Conservation (phyloP, 2,888 invertebrate genomes). For the Ptilodon capucinus region DNA sequence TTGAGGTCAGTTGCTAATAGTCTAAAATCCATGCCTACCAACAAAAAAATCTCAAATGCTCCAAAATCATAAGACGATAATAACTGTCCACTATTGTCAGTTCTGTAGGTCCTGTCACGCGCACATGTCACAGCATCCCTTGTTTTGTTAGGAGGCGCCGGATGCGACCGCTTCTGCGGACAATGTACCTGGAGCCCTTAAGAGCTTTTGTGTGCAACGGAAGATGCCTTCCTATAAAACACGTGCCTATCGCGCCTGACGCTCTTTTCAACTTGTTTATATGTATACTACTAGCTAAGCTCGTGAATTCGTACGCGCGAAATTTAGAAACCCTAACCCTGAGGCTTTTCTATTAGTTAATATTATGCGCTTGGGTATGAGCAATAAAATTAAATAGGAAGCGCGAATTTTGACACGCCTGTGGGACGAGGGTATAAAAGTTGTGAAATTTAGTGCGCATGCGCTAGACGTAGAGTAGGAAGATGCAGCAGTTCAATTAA, state of each 20-base stretch:
- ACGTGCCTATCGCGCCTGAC: constrained; percentile 4
- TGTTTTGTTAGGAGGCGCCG: constrained; percentile 32
- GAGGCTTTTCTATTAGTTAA: too few relatives aligned
- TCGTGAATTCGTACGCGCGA: too few relatives aligned
- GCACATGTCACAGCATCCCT: constrained; percentile 35
- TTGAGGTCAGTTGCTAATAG: too few relatives aligned
- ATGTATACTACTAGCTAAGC: too few relatives aligned
- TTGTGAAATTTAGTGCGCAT: constrained; percentile 28
- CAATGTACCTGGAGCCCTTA: constrained; percentile 30
- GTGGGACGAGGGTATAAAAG: constrained; percentile 13
- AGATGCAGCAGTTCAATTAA: constrained; percentile 2
- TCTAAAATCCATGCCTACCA: too few relatives aligned
- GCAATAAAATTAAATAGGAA: too few relatives aligned
- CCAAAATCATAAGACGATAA: neutral
- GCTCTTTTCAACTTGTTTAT: too few relatives aligned
- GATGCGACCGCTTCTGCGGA: constrained; percentile 33
- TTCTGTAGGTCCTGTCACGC: constrained; percentile 14
- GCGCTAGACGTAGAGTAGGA: constrained; percentile 6
- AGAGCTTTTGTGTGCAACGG: constrained; percentile 20
- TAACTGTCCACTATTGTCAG: neutral
- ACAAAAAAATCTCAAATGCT: too few relatives aligned
- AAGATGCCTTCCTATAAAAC: constrained; percentile 3
- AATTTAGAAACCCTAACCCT: too few relatives aligned
- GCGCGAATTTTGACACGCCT: too few relatives aligned
- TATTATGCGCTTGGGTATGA: too few relatives aligned